Base-by-base conservation (phyloP, 2,888 invertebrate species). In the Mallateleia sp. region DNA sequence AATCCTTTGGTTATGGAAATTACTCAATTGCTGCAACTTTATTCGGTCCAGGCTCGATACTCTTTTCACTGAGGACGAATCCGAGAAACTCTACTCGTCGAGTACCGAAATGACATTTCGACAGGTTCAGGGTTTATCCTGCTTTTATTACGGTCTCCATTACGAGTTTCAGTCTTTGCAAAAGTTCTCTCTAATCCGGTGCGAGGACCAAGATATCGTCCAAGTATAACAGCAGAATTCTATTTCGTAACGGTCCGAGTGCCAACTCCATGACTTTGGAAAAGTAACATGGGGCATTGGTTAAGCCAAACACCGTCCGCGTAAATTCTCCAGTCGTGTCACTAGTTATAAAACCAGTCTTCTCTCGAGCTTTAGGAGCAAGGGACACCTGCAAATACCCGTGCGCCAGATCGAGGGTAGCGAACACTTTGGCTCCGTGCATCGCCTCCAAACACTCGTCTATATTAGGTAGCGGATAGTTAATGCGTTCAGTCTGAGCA, bases 321-420 rank as follows among this genome's bases (percentile, higher is more conserved):
- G n/a, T 54, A 25, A 54, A 54, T 14, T 54, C 54, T 24, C 54
- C 54, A 9, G 0, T 81, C 0, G 71, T 79, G 14, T 88, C 85
- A 0, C 89, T 90, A 9, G 90, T 91, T 9, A 92, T 89, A n/a
- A 81, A 90, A 22, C 85, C 87, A 6, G 82, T 90, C 64, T 62
- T 88, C 14, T 22, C 45, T 1, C 71, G 32, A 0, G 56, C 71
- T 56, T 34, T 22, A 3, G 38, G 38, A 6, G 71, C 9, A 0
- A 85, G 86, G 32, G 32, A 8, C n/a, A n/a, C n/a, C n/a, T n/a
- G n/a, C n/a, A n/a, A n/a, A n/a, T n/a, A n/a, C n/a, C n/a, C n/a
- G n/a, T n/a, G n/a, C n/a, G n/a, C n/a, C n/a, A n/a, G n/a, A n/a
- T n/a, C n/a, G n/a, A n/a, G n/a, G n/a, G n/a, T n/a, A n/a, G n/a